Evolutionary conservation across 2,113 vertebrate species (phyloP).

Genomic region (Anolis sagrei): DNA sequence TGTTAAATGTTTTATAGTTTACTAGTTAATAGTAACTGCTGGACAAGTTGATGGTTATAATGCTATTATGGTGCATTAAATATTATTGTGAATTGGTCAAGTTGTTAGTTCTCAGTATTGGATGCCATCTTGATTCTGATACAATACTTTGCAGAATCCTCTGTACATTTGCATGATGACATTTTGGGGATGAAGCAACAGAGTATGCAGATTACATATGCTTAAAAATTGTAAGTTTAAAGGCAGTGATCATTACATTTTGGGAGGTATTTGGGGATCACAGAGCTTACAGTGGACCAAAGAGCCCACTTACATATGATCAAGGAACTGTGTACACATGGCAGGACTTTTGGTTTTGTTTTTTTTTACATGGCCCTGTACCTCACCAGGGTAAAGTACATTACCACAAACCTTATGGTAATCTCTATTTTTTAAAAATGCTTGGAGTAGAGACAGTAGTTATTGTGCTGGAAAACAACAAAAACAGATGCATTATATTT

Average conservation of each 20-base stretch:
- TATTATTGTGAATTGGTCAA: not conserved
- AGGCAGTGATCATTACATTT: not conserved
- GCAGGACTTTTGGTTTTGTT: not conserved
- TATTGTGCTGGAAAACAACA: not conserved
- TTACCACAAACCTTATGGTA: not conserved
- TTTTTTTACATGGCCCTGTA: not conserved
- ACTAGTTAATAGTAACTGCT: constrained; percentile 48
- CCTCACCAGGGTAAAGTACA: not conserved
- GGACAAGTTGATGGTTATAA: constrained; percentile 31
- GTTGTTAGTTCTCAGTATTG: not conserved
- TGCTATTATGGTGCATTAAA: constrained; percentile 14
- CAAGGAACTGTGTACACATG: not conserved
- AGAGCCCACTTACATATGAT: not conserved
- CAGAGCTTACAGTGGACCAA: not conserved
- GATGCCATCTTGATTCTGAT: not conserved
- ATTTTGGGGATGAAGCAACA: not conserved
- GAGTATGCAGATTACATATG: not conserved
- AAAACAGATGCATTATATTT: not conserved
- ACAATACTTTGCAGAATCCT: not conserved
- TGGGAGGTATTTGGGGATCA: not conserved
- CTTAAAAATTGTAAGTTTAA: not conserved
- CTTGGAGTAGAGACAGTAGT: not conserved
- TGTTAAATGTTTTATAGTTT: constrained; percentile 36
- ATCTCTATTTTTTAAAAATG: not conserved
- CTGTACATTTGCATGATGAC: not conserved